phyloP scores from a whole-genome alignment of 2,113 vertebrate genomes.

The Oncorhynchus nerka region DNA sequence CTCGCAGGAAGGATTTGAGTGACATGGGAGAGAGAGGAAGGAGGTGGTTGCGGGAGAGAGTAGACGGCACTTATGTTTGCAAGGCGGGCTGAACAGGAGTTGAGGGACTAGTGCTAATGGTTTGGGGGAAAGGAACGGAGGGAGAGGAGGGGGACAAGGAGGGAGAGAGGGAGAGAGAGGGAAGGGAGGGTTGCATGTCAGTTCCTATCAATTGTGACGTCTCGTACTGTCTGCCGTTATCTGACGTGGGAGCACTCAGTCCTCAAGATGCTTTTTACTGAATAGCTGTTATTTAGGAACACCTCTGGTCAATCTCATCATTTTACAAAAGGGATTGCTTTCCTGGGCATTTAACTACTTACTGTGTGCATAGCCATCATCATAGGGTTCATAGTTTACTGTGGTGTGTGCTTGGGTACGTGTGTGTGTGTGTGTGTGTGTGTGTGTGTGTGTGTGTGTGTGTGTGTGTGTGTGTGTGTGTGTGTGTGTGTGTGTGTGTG shows the following conservation, averaged over 20 bases:
- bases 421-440: no score
- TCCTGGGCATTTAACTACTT: no score
- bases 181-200: background rate
- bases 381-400: no score
- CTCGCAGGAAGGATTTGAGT: constrained; percentile 46
- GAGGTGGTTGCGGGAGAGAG: constrained; percentile 4
- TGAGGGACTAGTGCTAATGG: constrained; percentile 28
- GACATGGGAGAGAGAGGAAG: constrained; percentile 31
- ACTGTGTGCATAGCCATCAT: no score
- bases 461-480: no score
- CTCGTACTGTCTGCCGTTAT: background rate
- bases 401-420: no score
- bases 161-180: background rate
- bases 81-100: constrained; percentile 5
- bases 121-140: background rate
- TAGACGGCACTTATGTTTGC: no score
- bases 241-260: background rate
- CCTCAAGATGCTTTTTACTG: background rate
- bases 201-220: background rate
- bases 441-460: no score
- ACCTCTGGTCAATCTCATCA: background rate
- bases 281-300: background rate
- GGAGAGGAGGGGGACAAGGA: background rate
- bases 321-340: no score
- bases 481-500: no score